Evolutionary conservation across 2,797 vertebrate genomes (phyloP).

Genomic region (Yasuhikotakia modesta): DNA sequence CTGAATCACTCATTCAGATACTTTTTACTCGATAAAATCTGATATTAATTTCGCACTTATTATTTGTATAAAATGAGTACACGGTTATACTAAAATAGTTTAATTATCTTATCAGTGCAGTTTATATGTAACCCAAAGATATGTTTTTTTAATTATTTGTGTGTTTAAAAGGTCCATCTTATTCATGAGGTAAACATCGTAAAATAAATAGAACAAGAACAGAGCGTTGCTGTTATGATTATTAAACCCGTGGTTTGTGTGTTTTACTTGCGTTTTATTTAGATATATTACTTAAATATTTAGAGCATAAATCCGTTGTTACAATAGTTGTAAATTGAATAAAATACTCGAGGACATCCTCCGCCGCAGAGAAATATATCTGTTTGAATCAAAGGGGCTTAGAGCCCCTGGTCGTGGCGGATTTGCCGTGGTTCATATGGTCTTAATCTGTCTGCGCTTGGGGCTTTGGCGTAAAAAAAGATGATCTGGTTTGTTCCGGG

Average conservation of each 20-base stretch:
- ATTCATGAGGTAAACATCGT: too few species aligned
- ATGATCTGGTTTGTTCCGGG: constrained; percentile 67
- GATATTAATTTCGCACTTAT: not conserved
- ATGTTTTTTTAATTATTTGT: not conserved
- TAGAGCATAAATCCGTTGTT: constrained; percentile 16
- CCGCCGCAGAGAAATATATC: constrained; percentile 74
- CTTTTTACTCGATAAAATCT: not conserved
- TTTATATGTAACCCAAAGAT: not conserved
- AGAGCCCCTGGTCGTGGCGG: constrained; percentile 76
- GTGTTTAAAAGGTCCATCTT: not conserved
- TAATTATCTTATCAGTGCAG: not conserved
- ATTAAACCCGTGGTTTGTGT: not conserved
- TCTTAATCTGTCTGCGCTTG: constrained; percentile 82
- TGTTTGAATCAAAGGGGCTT: constrained; percentile 82
- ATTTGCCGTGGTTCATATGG: constrained; percentile 81
- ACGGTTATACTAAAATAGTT: not conserved
- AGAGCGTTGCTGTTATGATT: not conserved
- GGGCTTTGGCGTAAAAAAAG: constrained; percentile 74
- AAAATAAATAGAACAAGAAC: too few species aligned
- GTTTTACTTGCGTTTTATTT: not conserved
- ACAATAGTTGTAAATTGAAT: constrained; percentile 51
- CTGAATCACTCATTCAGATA: not conserved
- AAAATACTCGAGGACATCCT: constrained; percentile 65
- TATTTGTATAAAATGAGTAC: not conserved
- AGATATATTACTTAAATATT: not conserved